Conservation (phyloP, 2,888 invertebrate genomes). For the Melanophora roralis region DNA sequence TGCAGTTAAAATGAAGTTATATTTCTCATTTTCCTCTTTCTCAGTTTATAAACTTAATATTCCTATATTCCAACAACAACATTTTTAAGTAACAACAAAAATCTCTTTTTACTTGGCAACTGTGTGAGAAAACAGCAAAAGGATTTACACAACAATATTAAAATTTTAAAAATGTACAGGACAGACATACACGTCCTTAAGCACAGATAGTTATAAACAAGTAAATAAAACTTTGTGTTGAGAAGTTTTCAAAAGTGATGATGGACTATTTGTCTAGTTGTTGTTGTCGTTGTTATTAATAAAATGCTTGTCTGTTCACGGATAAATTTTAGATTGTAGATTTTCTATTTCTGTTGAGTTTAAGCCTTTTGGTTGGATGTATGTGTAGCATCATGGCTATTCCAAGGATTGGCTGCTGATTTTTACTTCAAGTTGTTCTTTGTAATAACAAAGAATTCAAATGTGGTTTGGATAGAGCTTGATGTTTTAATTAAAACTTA, state of each 20-base stretch:
- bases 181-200: background rate
- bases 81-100: slow-evolving; percentile 2
- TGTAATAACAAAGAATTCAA: slow-evolving; percentile 9
- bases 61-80: slow-evolving; percentile 23
- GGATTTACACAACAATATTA: slow-evolving; percentile 17
- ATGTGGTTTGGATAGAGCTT: slow-evolving; percentile 41
- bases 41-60: slow-evolving; percentile 6
- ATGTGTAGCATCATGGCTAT: background rate
- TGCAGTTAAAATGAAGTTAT: slow-evolving; percentile 38
- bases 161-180: slow-evolving; percentile 26
- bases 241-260: slow-evolving; percentile 18
- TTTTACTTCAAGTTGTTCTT: too few species aligned
- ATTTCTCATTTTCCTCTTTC: background rate
- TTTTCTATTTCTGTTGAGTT: slow-evolving; percentile 28
- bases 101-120: background rate
- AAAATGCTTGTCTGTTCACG: slow-evolving; percentile 46
- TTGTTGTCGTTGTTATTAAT: slow-evolving; percentile 7
- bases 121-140: background rate
- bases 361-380: background rate
- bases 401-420: background rate
- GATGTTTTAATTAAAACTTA: slow-evolving; percentile 49
- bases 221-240: slow-evolving; percentile 37
- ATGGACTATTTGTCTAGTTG: slow-evolving; percentile 42
- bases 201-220: background rate
- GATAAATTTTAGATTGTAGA: slow-evolving; percentile 49